Evolutionary conservation across 2,113 vertebrate genomes (phyloP).

Genomic region (Catharus fuscescens): DNA sequence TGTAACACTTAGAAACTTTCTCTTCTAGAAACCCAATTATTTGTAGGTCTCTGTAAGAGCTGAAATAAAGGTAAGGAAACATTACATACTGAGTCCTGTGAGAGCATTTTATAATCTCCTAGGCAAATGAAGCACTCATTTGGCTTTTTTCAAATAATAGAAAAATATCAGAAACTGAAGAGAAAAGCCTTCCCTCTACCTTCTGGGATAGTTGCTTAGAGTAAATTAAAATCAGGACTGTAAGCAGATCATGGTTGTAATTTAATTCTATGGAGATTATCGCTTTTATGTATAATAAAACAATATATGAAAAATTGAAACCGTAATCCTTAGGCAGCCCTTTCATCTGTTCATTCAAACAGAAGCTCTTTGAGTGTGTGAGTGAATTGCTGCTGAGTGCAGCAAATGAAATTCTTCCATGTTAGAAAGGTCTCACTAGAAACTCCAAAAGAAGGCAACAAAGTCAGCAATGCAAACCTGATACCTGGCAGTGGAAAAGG

Average conservation of each 20-base stretch:
- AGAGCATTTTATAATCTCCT: constrained; percentile 38
- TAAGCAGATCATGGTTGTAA: constrained; percentile 38
- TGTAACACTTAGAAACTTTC: neutral
- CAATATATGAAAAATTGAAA: constrained; percentile 50
- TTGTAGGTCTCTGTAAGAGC: neutral
- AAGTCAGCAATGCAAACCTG: neutral
- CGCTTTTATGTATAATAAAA: constrained; percentile 62
- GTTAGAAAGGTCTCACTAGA: neutral
- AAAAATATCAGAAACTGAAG: neutral
- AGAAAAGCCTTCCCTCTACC: constrained; percentile 1
- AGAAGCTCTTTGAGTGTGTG: neutral
- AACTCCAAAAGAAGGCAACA: neutral
- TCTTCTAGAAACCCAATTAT: constrained; percentile 12
- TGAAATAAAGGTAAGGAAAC: constrained; percentile 25
- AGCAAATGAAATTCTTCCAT: neutral
- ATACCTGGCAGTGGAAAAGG: neutral
- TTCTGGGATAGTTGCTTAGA: constrained; percentile 23
- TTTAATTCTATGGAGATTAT: constrained; percentile 52
- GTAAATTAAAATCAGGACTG: constrained; percentile 53
- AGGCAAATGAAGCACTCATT: constrained; percentile 38
- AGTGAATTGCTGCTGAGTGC: neutral
- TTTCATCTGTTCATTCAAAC: constrained; percentile 48
- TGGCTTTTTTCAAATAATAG: constrained; percentile 31
- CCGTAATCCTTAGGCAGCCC: constrained; percentile 21
- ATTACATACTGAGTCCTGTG: neutral